These are phyloP conservation scores for Tenualosa thibaudeaui DNA, from an alignment of 2,797 vertebrate species.

Conservation along the genomic window DNA sequence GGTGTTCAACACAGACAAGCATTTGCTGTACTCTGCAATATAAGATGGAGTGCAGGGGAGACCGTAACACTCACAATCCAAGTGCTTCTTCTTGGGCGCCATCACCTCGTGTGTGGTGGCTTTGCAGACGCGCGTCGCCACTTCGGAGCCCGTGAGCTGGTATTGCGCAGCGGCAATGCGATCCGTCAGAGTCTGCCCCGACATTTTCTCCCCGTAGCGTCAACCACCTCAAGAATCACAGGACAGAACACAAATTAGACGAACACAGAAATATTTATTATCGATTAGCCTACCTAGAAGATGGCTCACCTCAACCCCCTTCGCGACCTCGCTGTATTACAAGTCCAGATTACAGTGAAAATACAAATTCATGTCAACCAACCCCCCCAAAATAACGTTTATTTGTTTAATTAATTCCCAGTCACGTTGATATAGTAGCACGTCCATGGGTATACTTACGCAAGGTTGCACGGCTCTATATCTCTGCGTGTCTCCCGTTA, in stretches of 20 bases:
- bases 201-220: constrained; percentile 85
- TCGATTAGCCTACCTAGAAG: constrained; percentile 16
- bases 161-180: constrained; percentile 99
- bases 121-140: constrained; percentile 98
- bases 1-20: background rate
- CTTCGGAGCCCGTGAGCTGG: constrained; percentile 98
- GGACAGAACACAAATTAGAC: constrained; percentile 38
- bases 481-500: constrained; percentile 57
- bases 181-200: constrained; percentile 98
- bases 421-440: constrained; percentile 47
- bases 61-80: constrained; percentile 90
- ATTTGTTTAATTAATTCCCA: constrained; percentile 25
- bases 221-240: constrained; percentile 61
- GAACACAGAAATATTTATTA: constrained; percentile 1
- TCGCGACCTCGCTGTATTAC: background rate
- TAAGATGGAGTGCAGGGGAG: background rate
- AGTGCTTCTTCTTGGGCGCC: constrained; percentile 99
- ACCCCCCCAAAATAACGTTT: background rate
- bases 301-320: constrained; percentile 4
- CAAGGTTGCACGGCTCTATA: constrained; percentile 61
- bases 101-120: constrained; percentile 99
- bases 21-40: background rate
- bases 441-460: constrained; percentile 64
- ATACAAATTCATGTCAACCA: background rate
- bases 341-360: background rate